Evolutionary conservation across 2,888 invertebrate genomes (phyloP), one percentile per base, ranked within the genome.

Genomic region (Drosophila seclusa): DNA sequence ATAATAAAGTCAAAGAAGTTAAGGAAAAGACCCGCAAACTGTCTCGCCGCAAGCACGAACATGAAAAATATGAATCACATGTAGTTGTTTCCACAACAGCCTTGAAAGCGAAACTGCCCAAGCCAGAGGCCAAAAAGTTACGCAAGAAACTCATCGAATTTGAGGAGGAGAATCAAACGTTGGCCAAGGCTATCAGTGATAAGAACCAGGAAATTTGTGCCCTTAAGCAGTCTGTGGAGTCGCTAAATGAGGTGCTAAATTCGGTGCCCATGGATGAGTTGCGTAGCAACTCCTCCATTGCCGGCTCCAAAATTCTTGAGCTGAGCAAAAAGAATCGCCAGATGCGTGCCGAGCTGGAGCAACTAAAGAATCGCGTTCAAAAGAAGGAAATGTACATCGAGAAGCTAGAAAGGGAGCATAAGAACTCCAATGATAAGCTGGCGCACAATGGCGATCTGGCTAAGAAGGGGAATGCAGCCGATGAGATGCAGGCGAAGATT

Each of bases 401-500:
- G 6, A 90, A 89, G 45, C 32, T 91, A 36, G 87, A 90, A 48
- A 80, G 68, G 6, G 88, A 91, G 11, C 27, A 89, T 1, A 85
- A 89, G 29, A 4, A 18, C 2, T 65, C 61, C 5, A 78, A 84
- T 21, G 85, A 85, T 18, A 90, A 88, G 52, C 1, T 63, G 6
- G 58, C 69, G 1, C 58, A 76, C 0, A 83, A 78, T 11, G 55
- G 64, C 10, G 89, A 89, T 6, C 13, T 66, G 2, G 32, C 62
- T 0, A 87, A 87, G 61, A 84, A 78, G 24, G 48, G 77, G 21
- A 73, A 36, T 18, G 54, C 69, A 8, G 11, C 68, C 5, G 95
- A 95, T 21, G 96, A 96, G 91, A 88, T 96, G 0, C 93, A 94
- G 13, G 80, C 90, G 2, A 94, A 95, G 0, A 94, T 92, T 0